These are phyloP conservation scores for Lasioglossum malachurum DNA, from an alignment of 2,888 invertebrate species.

Conservation along the genomic window DNA sequence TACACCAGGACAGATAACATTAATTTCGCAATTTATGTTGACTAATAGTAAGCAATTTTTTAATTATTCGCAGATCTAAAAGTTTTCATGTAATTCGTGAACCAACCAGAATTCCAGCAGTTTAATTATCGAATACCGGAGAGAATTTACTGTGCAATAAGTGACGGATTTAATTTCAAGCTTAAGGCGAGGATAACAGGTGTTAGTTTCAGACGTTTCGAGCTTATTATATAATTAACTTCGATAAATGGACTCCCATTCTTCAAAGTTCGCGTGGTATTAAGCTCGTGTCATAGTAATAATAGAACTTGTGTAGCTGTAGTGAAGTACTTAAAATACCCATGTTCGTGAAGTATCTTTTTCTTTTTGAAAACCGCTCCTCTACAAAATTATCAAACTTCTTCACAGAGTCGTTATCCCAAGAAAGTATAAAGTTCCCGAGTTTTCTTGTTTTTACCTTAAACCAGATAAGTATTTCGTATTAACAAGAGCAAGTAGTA, in stretches of 20 bases:
- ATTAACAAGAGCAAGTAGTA: background rate
- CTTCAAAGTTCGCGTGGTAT: background rate
- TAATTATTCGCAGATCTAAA: background rate
- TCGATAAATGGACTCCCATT: background rate
- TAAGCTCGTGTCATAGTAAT: background rate
- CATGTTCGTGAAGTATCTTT: background rate
- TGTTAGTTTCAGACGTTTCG: background rate
- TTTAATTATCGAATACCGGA: slow-evolving; percentile 23
- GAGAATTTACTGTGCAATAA: slow-evolving; percentile 12
- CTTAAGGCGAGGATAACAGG: background rate
- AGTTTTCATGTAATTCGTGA: background rate
- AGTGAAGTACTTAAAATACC: background rate
- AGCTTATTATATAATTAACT: slow-evolving; percentile 6
- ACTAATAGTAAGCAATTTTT: background rate
- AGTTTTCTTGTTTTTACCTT: background rate
- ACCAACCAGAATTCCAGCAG: slow-evolving; percentile 14
- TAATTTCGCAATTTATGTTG: background rate
- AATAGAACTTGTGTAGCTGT: background rate
- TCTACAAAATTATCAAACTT: background rate
- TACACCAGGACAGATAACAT: too few species aligned
- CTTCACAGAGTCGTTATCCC: background rate
- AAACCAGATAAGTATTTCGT: background rate
- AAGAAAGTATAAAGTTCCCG: background rate
- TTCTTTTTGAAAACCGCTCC: background rate
- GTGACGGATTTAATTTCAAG: slow-evolving; percentile 6